Evolutionary conservation across 2,888 invertebrate species (phyloP), one percentile per base, ranked within the genome.

Genomic region (Zygothrica quintamaculata): DNA sequence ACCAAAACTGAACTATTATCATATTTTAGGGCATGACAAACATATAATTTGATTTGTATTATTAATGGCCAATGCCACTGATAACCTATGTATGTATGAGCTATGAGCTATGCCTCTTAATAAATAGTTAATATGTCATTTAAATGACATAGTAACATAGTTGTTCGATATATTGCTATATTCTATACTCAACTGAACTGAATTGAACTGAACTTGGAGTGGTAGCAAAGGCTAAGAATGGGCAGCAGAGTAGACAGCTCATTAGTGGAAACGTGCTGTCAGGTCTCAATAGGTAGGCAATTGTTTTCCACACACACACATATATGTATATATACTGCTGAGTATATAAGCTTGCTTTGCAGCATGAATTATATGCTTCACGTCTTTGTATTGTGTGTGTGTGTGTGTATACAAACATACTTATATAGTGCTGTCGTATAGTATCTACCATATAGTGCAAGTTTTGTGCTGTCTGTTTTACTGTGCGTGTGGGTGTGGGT

Each of bases 281-380:
- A 33, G 31, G 46, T 29, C 39, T 64, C 59, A 61, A 61, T 68
- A 77, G 65, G 61, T 56, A 60, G 78, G 78, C 65, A 74, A 65
- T 68, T 58, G 78, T 74, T 75, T 56, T 65, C 16, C 57, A 65
- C 3, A 22, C 65, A 80, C 52, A 60, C 64, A n/a, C n/a, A n/a
- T n/a, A n/a, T n/a, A n/a, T n/a, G n/a, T n/a, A n/a, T n/a, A n/a
- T n/a, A n/a, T n/a, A n/a, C n/a, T n/a, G n/a, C 58, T 67, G 40
- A 18, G 31, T 22, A 52, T 50, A 55, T 60, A 47, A 34, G 40
- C n/a, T 42, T 26, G 57, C 50, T 48, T 64, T 66, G 70, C 64
- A 56, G 82, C 72, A 78, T 81, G 77, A 82, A 79, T 82, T 82
- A 79, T 78, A 73, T 73, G 64, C 76, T 43, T 44, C 46, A 39